Evolutionary conservation across 2,113 vertebrate genomes (phyloP).

Genomic region (Cephalopholis sonnerati): DNA sequence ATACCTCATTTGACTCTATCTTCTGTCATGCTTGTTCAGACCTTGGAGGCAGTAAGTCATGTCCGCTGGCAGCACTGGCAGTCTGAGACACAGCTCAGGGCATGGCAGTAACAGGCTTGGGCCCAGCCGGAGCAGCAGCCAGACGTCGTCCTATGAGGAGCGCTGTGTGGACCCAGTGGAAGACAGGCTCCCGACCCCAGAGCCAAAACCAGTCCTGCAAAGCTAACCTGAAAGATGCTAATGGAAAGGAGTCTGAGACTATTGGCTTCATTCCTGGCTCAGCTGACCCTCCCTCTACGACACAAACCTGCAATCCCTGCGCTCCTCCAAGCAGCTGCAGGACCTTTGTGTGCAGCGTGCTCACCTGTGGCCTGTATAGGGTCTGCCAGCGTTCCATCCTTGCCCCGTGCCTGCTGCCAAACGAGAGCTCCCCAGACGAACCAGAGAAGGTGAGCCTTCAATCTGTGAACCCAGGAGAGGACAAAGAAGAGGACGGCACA

Average conservation of each 20-base stretch:
- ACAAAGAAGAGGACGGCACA: constrained; percentile 65
- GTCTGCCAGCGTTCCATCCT: constrained; percentile 78
- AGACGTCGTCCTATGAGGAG: constrained; percentile 79
- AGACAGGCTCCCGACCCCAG: constrained; percentile 26
- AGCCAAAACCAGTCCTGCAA: constrained; percentile 73
- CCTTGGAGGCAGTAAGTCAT: constrained; percentile 54
- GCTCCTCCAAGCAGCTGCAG: constrained; percentile 79
- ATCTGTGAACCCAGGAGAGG: constrained; percentile 43
- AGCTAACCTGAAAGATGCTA: constrained; percentile 82
- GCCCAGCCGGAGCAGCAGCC: constrained; percentile 71
- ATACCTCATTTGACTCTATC: neutral
- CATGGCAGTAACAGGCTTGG: constrained; percentile 68
- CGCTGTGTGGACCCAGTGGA: constrained; percentile 82
- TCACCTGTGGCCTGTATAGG: constrained; percentile 90
- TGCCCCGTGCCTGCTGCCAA: constrained; percentile 73
- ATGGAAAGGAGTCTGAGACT: constrained; percentile 86
- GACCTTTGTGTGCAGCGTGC: constrained; percentile 74
- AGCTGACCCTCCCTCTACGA: constrained; percentile 71
- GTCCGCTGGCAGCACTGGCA: constrained; percentile 58
- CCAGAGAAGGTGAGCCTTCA: constrained; percentile 68
- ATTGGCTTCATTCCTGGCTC: constrained; percentile 89
- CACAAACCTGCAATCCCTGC: constrained; percentile 83
- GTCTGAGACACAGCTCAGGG: constrained; percentile 42
- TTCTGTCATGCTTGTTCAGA: constrained; percentile 36
- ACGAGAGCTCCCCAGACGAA: constrained; percentile 78